Base-by-base conservation (phyloP, 2,113 vertebrate species). In the Engraulis encrasicolus region DNA sequence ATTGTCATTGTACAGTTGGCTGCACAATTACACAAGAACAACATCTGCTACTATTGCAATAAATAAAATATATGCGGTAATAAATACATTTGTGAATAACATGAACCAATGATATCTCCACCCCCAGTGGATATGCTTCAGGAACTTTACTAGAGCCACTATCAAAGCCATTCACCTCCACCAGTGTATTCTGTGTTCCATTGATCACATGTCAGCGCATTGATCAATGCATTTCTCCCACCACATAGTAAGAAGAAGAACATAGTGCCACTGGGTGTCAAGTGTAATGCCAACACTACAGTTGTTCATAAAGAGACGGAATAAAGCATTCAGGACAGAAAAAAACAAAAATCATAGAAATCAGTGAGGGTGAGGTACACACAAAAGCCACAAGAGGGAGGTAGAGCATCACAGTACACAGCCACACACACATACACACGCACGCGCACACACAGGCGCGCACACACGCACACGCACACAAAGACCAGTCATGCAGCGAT, bases 371-470 rank as follows among this genome's bases (percentile, higher is more conserved):
- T n/a, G 54, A 58, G 3, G 9, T 9, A 45, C 12, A 85, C 78
- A 87, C 7, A 1, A 9, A 87, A 38, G 49, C 38, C 34, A 82
- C 48, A 80, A 58, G 40, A 45, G 40, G 54, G 20, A 58, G 52
- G 52, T 31, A 36, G 38, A 54, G 23, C 36, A 61, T 20, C 77
- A 80, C 77, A 78, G 77, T 78, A 31, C n/a, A 48, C 7, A 40
- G 54, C 18, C 58, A 50, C 81, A 36, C 15, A 36, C 48, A 49
- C 34, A 84, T 61, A 78, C 7, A 12, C 38, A 78, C 37, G 48
- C n/a, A 78, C 78, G n/a, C 52, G n/a, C 19, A 58, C 54, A 23
- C 54, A 58, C 54, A 23, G n/a, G 78, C 74, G 7, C 52, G n/a
- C 52, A n/a, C 54, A n/a, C 54, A n/a, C 54, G 23, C 54, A 58